Evolutionary conservation across 2,113 vertebrate genomes (phyloP), one percentile per base, ranked within the genome.

Genomic region (Forbesichthys agassizii): DNA sequence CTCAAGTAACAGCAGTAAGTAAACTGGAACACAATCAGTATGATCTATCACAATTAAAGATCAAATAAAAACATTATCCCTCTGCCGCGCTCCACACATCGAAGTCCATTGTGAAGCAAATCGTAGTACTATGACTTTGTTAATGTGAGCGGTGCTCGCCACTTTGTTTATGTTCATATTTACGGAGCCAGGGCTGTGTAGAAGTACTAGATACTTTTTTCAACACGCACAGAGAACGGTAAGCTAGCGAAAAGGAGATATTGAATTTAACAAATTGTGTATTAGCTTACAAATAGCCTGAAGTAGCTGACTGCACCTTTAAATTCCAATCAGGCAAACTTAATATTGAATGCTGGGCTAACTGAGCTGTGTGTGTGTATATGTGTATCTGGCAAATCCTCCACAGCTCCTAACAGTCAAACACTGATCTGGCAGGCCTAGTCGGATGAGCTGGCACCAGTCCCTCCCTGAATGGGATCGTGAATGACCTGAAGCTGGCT

Each of bases 401-500:
- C 66, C 53, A 4, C 72, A 62, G 79, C 80, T 85, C 77, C 82
- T 63, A 84, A 80, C 83, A 88, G 85, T 84, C 68, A 80, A 84
- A 88, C 78, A 81, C 83, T 84, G 86, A 86, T 86, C 86, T 90
- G 88, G 88, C 87, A 86, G 62, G 71, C 62, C 55, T 71, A 14
- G 72, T 79, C 68, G 77, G 79, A 73, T 71, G 79, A 79, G 77
- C 80, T 91, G 88, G 90, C 88, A 83, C 75, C 78, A 76, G 79
- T 81, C 83, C 81, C 84, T 88, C 77, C 82, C 85, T 87, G 81
- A 81, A 84, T 84, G 79, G 74, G 81, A 79, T 88, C 82, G 83
- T 86, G 78, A 88, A 88, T 86, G 88, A 91, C 86, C 86, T 79
- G 83, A 68, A 86, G 86, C 87, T 85, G 74, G 80, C 83, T 79